These are phyloP conservation scores for Eubucco bourcierii DNA, from an alignment of 2,113 vertebrate species.

Conservation along the genomic window DNA sequence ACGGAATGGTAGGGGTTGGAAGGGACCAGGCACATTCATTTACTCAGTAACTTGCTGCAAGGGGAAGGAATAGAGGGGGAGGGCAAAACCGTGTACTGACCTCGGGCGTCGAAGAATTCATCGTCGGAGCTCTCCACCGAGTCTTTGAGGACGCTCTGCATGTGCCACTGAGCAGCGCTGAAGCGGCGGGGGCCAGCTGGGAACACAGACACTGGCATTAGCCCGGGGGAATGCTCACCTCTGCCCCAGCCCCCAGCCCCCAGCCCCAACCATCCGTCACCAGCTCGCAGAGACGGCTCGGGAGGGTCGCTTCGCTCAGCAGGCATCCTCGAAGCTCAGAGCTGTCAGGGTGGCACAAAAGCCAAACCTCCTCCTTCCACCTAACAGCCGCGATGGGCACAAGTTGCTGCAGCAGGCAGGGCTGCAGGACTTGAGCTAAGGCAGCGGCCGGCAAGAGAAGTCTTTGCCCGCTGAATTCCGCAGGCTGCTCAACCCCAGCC, in stretches of 20 bases:
- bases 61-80: background rate
- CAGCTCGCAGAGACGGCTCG: background rate
- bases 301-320: background rate
- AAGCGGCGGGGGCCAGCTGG: constrained; percentile 80
- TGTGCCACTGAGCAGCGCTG: constrained; percentile 83
- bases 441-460: background rate
- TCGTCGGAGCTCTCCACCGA: constrained; percentile 96
- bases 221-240: background rate
- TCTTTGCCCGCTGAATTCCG: background rate
- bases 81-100: constrained; percentile 70
- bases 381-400: background rate
- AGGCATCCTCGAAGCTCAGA: background rate
- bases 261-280: background rate
- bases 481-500: background rate
- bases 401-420: background rate
- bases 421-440: background rate
- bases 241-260: background rate
- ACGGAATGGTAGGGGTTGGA: no score
- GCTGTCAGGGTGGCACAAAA: background rate
- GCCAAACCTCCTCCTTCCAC: background rate
- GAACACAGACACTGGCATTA: constrained; percentile 29
- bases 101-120: constrained; percentile 97
- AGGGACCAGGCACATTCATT: no score
- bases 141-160: constrained; percentile 88
- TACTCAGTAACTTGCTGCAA: background rate